Evolutionary conservation across 1,140 invertebrate genomes (phyloP), one percentile per base, ranked within the genome.

Genomic region (Lepidostoma basale): DNA sequence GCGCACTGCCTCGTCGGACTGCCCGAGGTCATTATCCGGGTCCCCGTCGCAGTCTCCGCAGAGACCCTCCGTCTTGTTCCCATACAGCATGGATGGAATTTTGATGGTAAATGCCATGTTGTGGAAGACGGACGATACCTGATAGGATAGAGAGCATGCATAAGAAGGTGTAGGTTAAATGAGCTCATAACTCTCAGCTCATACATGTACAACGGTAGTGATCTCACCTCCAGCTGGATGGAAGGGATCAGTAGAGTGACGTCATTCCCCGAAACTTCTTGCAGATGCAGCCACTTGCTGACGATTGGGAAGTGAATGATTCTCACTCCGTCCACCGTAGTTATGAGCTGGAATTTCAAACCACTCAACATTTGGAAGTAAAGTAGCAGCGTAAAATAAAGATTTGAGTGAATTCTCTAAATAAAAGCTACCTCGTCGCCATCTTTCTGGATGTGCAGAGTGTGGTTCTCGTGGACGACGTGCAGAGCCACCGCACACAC

Each of bases 31-130:
- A 74, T 90, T 86, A 0, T 85, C 78, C 9, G 82, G 76, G 74
- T 91, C 84, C 9, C 84, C 83, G 70, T 92, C 90, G 75, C 92
- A 94, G 69, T 88, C 85, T 54, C 92, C 92, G 76, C 92, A 94
- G 0, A 94, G 77, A 36, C 92, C 93, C 78, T 93, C 89, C 26
- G 89, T 87, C 56, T 86, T 86, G 63, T 87, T 87, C 10, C 84
- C 85, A 76, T 92, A 94, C 18, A 88, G 81, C 45, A 88, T 86
- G 0, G 92, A 92, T 0, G 92, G 91, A 2, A 87, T 82, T 62
- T 82, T 85, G 1, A 93, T 78, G 0, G 79, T 80, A 68, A 91
- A 90, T 12, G 84, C 86, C 73, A 88, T 80, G 40, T 86, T 85
- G 0, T 83, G 76, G 30, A 80, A 81, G 0, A 79, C 69, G 2